Conservation (phyloP, 2,113 vertebrate species). For the Bolborhynchus lineola region DNA sequence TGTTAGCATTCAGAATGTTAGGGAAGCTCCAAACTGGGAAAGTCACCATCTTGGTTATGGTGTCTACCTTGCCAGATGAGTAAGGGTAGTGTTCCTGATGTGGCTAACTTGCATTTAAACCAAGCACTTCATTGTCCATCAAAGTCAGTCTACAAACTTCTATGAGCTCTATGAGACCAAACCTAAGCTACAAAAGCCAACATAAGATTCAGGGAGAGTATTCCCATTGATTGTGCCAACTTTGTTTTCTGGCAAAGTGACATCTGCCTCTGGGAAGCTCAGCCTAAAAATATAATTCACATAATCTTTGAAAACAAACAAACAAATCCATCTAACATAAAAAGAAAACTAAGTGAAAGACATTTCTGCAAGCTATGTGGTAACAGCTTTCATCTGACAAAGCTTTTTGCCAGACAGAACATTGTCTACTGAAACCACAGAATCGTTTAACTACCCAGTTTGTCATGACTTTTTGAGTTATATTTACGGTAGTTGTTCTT, state of each 20-base stretch:
- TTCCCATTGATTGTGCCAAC: background rate
- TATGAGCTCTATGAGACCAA: background rate
- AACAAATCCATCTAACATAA: background rate
- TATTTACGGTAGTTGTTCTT: background rate
- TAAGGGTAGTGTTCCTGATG: background rate
- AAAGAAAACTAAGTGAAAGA: background rate
- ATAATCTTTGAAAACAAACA: background rate
- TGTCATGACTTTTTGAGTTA: constrained; percentile 2
- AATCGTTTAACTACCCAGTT: background rate
- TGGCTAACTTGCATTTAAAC: background rate
- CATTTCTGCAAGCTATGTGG: background rate
- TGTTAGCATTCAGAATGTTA: background rate
- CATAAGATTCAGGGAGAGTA: background rate
- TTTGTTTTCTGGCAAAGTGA: background rate
- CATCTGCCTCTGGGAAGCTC: background rate
- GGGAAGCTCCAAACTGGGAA: background rate
- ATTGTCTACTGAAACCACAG: background rate
- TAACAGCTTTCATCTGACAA: background rate
- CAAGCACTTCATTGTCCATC: background rate
- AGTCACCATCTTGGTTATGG: background rate
- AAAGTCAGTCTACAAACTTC: background rate
- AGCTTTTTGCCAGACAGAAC: background rate
- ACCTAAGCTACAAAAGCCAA: background rate
- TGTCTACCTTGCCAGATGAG: background rate
- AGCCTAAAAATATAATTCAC: background rate